Conservation (phyloP, 2,113 vertebrate species). For the Syngnathus typhle region DNA sequence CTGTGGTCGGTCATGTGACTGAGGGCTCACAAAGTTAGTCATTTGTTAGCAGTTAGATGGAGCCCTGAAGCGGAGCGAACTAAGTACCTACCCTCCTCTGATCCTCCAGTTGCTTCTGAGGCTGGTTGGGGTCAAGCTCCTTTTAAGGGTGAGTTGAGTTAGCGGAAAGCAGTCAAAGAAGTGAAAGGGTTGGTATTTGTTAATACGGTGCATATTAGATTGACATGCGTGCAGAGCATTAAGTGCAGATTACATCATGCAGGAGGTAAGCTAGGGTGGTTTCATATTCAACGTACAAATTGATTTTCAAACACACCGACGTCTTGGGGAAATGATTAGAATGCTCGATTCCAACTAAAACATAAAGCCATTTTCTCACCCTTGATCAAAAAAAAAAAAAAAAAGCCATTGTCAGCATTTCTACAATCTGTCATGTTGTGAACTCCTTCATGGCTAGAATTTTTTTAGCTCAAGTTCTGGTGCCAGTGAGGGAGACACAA, state of each 20-base stretch:
- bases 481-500: conserved; percentile 31
- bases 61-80: conserved; percentile 26
- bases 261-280: conserved; percentile 38
- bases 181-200: conserved; percentile 33
- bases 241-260: conserved; percentile 58
- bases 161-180: conserved; percentile 62
- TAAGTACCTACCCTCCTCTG: conserved; percentile 91
- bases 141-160: conserved; percentile 74
- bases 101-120: conserved; percentile 96
- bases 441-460: conserved; percentile 14
- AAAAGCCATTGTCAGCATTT: not conserved
- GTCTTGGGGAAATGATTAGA: not conserved
- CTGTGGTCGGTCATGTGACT: conserved; percentile 28
- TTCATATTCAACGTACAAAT: not conserved
- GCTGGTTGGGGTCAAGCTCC: conserved; percentile 92
- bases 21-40: conserved; percentile 7
- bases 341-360: not conserved
- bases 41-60: conserved; percentile 11
- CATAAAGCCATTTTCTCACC: no score
- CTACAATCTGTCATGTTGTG: not conserved
- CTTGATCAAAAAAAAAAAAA: not conserved
- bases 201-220: conserved; percentile 71
- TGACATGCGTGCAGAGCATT: conserved; percentile 56
- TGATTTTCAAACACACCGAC: not conserved
- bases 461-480: conserved; percentile 16